Evolutionary conservation across 2,888 invertebrate species (phyloP), one percentile per base, ranked within the genome.

Genomic region (Platypus cylindrus): DNA sequence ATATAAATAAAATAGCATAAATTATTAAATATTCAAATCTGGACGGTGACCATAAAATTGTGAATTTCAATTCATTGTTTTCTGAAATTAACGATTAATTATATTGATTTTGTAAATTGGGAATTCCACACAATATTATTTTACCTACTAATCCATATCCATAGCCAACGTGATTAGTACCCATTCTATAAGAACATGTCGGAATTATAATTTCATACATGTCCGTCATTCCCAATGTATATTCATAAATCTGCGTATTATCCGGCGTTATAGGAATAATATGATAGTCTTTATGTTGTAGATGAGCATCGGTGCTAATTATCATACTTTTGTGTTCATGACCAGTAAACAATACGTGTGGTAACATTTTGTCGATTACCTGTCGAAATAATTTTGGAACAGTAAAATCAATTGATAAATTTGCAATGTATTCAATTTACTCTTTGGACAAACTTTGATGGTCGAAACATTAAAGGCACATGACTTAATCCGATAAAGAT

Each of bases 111-210:
- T 17, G 17, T 27, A 12, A 15, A 15, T 25, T 28, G 13, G 13
- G 8, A 33, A 36, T 15, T 34, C 13, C 33, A 33, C 16, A 5
- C 26, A 1, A 5, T 23, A 5, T 17, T 11, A 15, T 8, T 20
- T 62, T 65, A 83, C 90, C 80, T 47, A 90, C 61, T 34, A 85
- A 64, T 5, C 82, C 83, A 44, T 77, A 78, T 20, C 90, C 91
- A 60, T 80, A 90, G 2, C 93, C 95, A 60, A 91, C 85, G 45
- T 78, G 67, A 3, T 62, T 57, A 13, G 82, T 85, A 1, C 95
- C 95, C 95, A 97, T 97, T 50, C 97, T 73, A 59, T 97, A 97
- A 1, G 91, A 93, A 55, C 89, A 90, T 0, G 95, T 93, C 2
- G 95, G 95, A 45, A 91, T 82, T 59, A 81, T 75, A 30, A 95